phyloP scores from a whole-genome alignment of 2,888 invertebrate genomes.

The Lordiphosa fenestrarum region DNA sequence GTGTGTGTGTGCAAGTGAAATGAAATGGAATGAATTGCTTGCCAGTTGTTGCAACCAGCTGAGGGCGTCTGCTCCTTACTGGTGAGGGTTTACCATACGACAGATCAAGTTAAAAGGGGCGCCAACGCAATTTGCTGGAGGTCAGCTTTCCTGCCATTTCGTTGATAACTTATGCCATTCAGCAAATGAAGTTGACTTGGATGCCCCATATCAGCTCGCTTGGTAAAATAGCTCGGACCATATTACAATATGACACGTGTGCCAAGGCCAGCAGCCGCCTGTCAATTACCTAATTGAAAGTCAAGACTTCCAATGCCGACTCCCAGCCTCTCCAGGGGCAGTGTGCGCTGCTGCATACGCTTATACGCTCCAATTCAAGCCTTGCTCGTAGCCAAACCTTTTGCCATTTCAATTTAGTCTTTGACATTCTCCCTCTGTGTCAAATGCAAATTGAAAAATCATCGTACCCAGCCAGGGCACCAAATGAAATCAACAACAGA shows the following conservation, averaged over 20 bases:
- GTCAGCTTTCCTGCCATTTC: slow-evolving; percentile 68
- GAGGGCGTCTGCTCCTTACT: slow-evolving; percentile 22
- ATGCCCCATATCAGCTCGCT: neutral
- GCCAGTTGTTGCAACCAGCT: slow-evolving; percentile 23
- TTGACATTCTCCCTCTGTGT: slow-evolving; percentile 67
- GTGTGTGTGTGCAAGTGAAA: slow-evolving; percentile 57
- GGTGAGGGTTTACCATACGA: slow-evolving; percentile 52
- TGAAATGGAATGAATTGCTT: slow-evolving; percentile 67
- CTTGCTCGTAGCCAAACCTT: slow-evolving; percentile 13
- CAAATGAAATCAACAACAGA: slow-evolving; percentile 55
- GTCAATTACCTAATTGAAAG: slow-evolving; percentile 71
- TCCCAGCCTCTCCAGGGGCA: slow-evolving; percentile 16
- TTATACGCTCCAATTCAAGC: slow-evolving; percentile 54
- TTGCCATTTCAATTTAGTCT: slow-evolving; percentile 69
- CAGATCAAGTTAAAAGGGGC: slow-evolving; percentile 58
- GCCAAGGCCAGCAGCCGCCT: slow-evolving; percentile 28
- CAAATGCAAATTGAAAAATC: slow-evolving; percentile 75
- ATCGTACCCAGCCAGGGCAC: slow-evolving; percentile 48
- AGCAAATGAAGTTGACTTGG: slow-evolving; percentile 72
- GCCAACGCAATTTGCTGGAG: slow-evolving; percentile 69
- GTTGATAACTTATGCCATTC: slow-evolving; percentile 72
- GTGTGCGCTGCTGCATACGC: slow-evolving; percentile 50
- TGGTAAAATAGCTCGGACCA: slow-evolving; percentile 57
- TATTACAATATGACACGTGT: slow-evolving; percentile 53
- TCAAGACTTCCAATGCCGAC: slow-evolving; percentile 37